These are phyloP conservation scores for Chaetops frenatus DNA, from an alignment of 2,113 vertebrate genomes.

Conservation along the genomic window DNA sequence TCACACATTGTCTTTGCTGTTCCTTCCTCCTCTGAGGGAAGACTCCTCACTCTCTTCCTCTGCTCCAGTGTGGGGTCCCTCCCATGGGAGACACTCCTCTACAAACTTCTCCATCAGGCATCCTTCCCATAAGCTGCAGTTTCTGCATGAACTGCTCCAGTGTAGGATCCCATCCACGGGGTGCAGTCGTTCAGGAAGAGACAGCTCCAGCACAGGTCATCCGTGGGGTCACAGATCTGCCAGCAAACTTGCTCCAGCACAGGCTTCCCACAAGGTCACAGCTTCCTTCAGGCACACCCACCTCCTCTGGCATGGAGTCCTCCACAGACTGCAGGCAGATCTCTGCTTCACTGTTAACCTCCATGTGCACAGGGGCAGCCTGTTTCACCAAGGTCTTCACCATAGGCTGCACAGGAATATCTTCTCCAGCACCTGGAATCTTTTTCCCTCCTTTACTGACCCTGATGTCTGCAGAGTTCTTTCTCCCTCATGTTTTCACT, in stretches of 20 bases:
- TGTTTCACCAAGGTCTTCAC: neutral
- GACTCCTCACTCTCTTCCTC: neutral
- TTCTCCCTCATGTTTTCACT: neutral
- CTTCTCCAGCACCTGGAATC: neutral
- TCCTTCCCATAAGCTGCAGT: neutral
- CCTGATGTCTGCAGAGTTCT: neutral
- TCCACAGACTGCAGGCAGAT: neutral
- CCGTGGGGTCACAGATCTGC: neutral
- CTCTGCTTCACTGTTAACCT: neutral
- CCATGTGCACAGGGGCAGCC: neutral
- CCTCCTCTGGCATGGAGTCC: neutral
- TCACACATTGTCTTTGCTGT: neutral
- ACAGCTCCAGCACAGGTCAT: neutral
- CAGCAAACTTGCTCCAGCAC: neutral
- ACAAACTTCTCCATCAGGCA: accelerated
- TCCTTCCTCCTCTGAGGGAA: neutral
- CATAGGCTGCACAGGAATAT: neutral
- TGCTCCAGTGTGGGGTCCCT: neutral
- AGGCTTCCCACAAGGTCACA: neutral
- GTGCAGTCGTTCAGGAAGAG: neutral
- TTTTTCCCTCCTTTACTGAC: neutral
- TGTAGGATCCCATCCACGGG: neutral
- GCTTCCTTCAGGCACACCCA: neutral
- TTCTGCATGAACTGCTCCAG: neutral
- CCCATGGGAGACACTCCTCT: neutral